Percentiles rank a stretch among this genome's conserved stretches.
These are phyloP conservation scores for Tinea pellionella DNA, from an alignment of 2,888 invertebrate genomes.

Conservation along the genomic window DNA sequence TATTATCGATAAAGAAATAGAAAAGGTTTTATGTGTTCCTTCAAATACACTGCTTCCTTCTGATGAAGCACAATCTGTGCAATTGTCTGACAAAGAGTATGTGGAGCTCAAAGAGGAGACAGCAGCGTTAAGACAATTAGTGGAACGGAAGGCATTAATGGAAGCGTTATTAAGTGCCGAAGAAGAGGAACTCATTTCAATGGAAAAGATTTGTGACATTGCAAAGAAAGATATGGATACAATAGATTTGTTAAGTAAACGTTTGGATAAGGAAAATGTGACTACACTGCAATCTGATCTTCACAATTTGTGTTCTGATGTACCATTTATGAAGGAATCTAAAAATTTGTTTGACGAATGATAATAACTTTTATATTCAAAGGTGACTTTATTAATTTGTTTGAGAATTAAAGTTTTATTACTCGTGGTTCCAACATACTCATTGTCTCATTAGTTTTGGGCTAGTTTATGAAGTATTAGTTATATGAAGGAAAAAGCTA, in stretches of 20 bases:
- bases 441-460: no score
- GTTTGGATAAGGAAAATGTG: slow-evolving; percentile 28
- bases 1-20: slow-evolving; percentile 48
- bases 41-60: slow-evolving; percentile 47
- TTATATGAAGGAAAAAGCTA: no score
- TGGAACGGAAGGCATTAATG: slow-evolving; percentile 52
- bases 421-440: no score
- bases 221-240: slow-evolving; percentile 54
- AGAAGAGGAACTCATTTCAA: slow-evolving; percentile 42
- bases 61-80: slow-evolving; percentile 47
- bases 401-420: no score
- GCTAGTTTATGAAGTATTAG: no score
- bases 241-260: slow-evolving; percentile 40
- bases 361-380: neutral
- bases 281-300: slow-evolving; percentile 36
- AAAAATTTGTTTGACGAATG: slow-evolving; percentile 23
- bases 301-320: slow-evolving; percentile 41
- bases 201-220: slow-evolving; percentile 47
- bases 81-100: slow-evolving; percentile 43
- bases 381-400: no score
- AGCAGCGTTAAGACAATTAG: slow-evolving; percentile 33
- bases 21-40: slow-evolving; percentile 44
- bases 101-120: slow-evolving; percentile 47
- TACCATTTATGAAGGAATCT: slow-evolving; percentile 33
- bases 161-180: slow-evolving; percentile 47